Conservation (phyloP, 2,113 vertebrate species). For the Microcebus lehilahytsara region DNA sequence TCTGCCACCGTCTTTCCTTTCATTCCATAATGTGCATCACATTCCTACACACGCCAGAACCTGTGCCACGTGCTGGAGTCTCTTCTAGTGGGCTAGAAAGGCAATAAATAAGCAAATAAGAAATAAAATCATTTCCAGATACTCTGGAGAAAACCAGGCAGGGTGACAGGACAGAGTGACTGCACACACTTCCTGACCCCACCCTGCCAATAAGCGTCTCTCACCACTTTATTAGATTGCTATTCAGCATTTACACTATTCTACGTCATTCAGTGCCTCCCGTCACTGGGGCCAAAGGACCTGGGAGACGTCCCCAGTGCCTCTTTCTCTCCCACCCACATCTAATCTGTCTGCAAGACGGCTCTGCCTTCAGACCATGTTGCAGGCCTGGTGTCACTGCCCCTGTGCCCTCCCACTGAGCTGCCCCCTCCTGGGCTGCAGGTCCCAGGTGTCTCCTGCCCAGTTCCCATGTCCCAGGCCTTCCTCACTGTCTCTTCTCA, state of each 20-base stretch:
- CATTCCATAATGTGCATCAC: not conserved
- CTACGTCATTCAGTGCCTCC: not conserved
- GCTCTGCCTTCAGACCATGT: not conserved
- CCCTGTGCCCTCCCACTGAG: not conserved
- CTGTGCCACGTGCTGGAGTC: not conserved
- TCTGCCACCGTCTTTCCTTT: not conserved
- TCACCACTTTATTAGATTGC: rapidly evolving
- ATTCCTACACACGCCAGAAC: not conserved
- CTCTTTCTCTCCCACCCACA: not conserved
- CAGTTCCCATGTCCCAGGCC: not conserved
- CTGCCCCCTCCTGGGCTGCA: not conserved
- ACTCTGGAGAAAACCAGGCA: not conserved
- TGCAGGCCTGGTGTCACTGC: rapidly evolving
- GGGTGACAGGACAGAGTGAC: not conserved
- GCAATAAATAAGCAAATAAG: not conserved
- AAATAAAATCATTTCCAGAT: no score
- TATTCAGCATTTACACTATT: not conserved
- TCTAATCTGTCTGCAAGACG: no score
- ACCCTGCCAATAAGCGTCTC: rapidly evolving
- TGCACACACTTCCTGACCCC: rapidly evolving
- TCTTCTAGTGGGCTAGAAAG: not conserved
- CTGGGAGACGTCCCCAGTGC: rapidly evolving
- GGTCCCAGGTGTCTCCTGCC: rapidly evolving
- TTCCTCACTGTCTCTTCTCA: not conserved
- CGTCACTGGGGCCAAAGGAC: not conserved